phyloP scores from a whole-genome alignment of 2,888 invertebrate species.

The Thumatha senex region DNA sequence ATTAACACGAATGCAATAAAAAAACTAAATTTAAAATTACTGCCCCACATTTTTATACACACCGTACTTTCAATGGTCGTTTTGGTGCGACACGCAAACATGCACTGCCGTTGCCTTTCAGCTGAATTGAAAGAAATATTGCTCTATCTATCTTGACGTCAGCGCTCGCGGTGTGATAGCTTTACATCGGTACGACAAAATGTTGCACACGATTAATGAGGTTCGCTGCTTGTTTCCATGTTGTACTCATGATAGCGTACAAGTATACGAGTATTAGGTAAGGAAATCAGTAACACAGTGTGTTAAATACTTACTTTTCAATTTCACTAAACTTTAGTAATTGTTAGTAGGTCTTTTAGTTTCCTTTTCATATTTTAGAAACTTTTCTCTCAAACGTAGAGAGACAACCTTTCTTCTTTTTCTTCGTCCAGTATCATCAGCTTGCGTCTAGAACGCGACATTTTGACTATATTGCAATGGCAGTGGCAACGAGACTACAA shows the following conservation, averaged over 20 bases:
- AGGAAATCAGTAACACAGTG: too few relatives aligned
- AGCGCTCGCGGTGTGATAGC: constrained; percentile 33
- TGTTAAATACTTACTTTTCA: too few relatives aligned
- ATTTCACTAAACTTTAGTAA: too few relatives aligned
- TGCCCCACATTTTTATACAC: neutral
- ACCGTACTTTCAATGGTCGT: constrained; percentile 62
- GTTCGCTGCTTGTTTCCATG: constrained; percentile 1
- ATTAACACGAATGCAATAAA: neutral
- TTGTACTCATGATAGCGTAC: neutral
- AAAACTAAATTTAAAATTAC: neutral
- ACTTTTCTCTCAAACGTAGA: too few relatives aligned
- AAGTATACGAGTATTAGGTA: too few relatives aligned
- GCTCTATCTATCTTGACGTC: constrained; percentile 37
- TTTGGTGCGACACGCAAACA: constrained; percentile 61
- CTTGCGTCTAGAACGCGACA: too few relatives aligned
- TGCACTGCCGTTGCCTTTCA: constrained; percentile 42
- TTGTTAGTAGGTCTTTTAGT: too few relatives aligned
- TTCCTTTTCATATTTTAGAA: too few relatives aligned
- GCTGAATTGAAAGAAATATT: constrained; percentile 40
- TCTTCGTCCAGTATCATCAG: too few relatives aligned
- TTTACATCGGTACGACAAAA: constrained; percentile 33
- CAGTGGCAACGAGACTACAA: too few relatives aligned
- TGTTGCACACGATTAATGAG: constrained; percentile 14
- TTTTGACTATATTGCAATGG: too few relatives aligned
- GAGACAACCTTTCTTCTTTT: too few relatives aligned